Evolutionary conservation across 1,140 invertebrate species (phyloP).

Genomic region (Calliopsis andreniformis): DNA sequence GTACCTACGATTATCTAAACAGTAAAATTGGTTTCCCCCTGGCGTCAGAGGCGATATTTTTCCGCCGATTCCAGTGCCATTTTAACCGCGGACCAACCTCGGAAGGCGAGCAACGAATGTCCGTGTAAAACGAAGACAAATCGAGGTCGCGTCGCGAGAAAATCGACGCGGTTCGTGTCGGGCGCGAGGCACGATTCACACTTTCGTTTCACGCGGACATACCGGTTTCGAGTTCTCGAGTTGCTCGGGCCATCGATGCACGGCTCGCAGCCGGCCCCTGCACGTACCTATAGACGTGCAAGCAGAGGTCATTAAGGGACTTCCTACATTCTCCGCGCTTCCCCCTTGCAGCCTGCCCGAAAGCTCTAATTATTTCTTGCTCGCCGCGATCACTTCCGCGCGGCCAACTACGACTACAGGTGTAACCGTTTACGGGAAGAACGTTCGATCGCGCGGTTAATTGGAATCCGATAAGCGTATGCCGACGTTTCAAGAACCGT

Average conservation of each 20-base stretch:
- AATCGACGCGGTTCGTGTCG: conserved; percentile 32
- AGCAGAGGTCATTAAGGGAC: conserved; percentile 62
- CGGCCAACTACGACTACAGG: conserved; percentile 29
- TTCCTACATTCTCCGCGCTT: conserved; percentile 41
- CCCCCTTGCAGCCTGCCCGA: conserved; percentile 50
- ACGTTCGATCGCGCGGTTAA: conserved; percentile 38
- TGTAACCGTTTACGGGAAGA: conserved; percentile 46
- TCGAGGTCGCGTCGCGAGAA: conserved; percentile 19
- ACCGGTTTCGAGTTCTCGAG: conserved; percentile 37
- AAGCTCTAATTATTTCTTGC: conserved; percentile 68
- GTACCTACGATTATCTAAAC: no score
- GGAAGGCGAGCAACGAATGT: neutral
- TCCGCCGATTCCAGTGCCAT: no score
- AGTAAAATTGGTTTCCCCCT: no score
- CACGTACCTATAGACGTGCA: conserved; percentile 29
- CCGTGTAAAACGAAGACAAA: neutral
- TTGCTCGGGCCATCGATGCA: neutral
- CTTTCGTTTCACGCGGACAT: conserved; percentile 28
- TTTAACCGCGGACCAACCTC: neutral
- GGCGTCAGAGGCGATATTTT: neutral
- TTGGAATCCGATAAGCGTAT: conserved; percentile 46
- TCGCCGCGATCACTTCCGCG: conserved; percentile 50
- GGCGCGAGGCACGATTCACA: conserved; percentile 25
- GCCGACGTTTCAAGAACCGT: conserved; percentile 35
- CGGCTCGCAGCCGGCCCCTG: conserved; percentile 3